phyloP scores from a whole-genome alignment of 2,113 vertebrate genomes.

The Ancistrus triradiatus region DNA sequence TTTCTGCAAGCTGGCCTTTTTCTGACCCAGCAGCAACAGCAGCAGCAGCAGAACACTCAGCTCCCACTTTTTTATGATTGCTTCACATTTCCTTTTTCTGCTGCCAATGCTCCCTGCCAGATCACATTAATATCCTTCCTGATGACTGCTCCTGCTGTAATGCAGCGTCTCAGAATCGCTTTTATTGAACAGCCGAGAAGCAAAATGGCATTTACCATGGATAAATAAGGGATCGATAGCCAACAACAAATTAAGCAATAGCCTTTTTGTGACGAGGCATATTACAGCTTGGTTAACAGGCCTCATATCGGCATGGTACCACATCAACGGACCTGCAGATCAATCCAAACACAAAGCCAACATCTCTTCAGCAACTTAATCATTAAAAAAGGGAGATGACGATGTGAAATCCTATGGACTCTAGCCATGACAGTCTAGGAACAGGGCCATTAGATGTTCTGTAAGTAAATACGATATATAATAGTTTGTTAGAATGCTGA shows the following conservation, averaged over 20 bases:
- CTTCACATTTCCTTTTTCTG: slow-evolving; percentile 34
- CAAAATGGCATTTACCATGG: slow-evolving; percentile 58
- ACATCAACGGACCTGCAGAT: slow-evolving; percentile 55
- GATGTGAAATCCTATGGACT: slow-evolving; percentile 40
- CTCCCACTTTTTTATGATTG: slow-evolving; percentile 41
- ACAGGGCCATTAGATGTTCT: not conserved
- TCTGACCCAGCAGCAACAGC: slow-evolving; percentile 4
- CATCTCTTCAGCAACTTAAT: slow-evolving; percentile 50
- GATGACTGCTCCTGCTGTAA: slow-evolving; percentile 41
- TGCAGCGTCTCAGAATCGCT: slow-evolving; percentile 47
- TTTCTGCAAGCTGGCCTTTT: slow-evolving; percentile 44
- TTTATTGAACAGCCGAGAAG: slow-evolving; percentile 43
- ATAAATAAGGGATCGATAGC: slow-evolving; percentile 68
- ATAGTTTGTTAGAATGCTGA: too few relatives aligned
- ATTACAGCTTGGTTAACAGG: slow-evolving; percentile 70
- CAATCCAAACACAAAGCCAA: slow-evolving; percentile 59
- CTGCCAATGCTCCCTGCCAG: slow-evolving; percentile 38
- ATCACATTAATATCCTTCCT: slow-evolving; percentile 39
- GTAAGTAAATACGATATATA: too few relatives aligned
- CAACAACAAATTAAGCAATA: slow-evolving; percentile 72
- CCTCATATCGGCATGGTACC: slow-evolving; percentile 52
- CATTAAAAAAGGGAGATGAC: slow-evolving; percentile 53
- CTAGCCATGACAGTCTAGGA: not conserved
- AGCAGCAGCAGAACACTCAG: not conserved
- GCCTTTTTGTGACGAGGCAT: slow-evolving; percentile 63